Evolutionary conservation across 2,797 vertebrate species (phyloP), one percentile per base, ranked within the genome.

Genomic region (Karalla daura): DNA sequence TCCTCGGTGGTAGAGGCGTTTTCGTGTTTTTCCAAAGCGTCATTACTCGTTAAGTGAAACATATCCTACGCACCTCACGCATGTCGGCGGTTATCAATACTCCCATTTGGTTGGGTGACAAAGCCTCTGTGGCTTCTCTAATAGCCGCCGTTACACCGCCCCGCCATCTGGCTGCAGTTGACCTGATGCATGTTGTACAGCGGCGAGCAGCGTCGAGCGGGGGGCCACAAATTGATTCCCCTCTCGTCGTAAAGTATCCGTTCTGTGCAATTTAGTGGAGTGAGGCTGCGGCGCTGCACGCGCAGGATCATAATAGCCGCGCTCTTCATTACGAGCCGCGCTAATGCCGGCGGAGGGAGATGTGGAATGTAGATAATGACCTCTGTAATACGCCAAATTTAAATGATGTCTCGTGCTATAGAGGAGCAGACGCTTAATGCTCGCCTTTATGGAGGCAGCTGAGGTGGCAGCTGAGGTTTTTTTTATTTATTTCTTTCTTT

Each of bases 91-190:
- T 80, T 77, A 80, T 81, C 75, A 69, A 79, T 83, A 68, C 62
- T 56, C 49, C 33, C 45, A 23, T 78, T 88, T 76, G 25, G 74
- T 85, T 86, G 74, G 60, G 78, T 0, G 30, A 63, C 40, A 72
- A 80, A 76, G n/a, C 69, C 69, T 70, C 70, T 75, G 83, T 77
- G 84, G 78, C 68, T 84, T 85, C 84, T n/a, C 78, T 89, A 87
- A 83, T 83, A 78, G 74, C 74, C 21, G 52, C 55, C 62, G 71
- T 64, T 80, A 43, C 70, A 47, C 69, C 64, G 70, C 74, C n/a
- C n/a, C 76, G 49, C 88, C 87, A 85, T 88, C 87, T 89, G 88
- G 67, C 74, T 12, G 70, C 67, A 63, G 63, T 75, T 87, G 83
- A 88, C 86, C 85, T 25, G 65, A 65, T 45, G 80, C 76, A 61